Evolutionary conservation across 2,113 vertebrate species (phyloP).

Genomic region (Sisor rabdophorus): DNA sequence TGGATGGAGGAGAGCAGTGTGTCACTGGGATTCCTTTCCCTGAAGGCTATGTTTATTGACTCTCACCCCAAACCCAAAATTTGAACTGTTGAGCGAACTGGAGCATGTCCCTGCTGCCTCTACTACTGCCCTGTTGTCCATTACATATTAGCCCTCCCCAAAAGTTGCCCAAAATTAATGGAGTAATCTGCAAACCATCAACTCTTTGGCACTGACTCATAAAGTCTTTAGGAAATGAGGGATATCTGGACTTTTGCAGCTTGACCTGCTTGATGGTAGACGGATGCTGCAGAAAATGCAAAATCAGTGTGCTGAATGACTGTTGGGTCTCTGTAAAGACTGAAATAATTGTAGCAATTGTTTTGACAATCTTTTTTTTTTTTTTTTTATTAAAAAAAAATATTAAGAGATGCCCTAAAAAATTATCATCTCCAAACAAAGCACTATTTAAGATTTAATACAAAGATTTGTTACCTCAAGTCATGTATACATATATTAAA

Average conservation of each 20-base stretch:
- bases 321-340: slow-evolving; percentile 53
- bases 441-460: slow-evolving; percentile 59
- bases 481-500: slow-evolving; percentile 45
- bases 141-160: slow-evolving; percentile 51
- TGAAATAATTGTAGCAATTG: slow-evolving; percentile 58
- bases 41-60: slow-evolving; percentile 85
- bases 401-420: slow-evolving; percentile 47
- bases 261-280: slow-evolving; percentile 39
- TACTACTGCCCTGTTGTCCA: slow-evolving; percentile 50
- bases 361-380: slow-evolving; percentile 70
- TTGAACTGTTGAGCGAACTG: slow-evolving; percentile 53
- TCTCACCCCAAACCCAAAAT: slow-evolving; percentile 34
- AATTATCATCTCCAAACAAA: slow-evolving; percentile 41
- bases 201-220: slow-evolving; percentile 23
- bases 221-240: slow-evolving; percentile 38
- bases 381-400: slow-evolving; percentile 14
- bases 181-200: slow-evolving; percentile 47
- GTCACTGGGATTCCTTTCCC: slow-evolving; percentile 74
- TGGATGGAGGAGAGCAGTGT: slow-evolving; percentile 83
- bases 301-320: slow-evolving; percentile 48
- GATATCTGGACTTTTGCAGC: slow-evolving; percentile 45
- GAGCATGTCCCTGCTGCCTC: slow-evolving; percentile 47
- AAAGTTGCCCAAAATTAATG: slow-evolving; percentile 42
- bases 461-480: slow-evolving; percentile 45
- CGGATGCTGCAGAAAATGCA: slow-evolving; percentile 50